Evolutionary conservation across 2,888 invertebrate species (phyloP), one percentile per base, ranked within the genome.

Genomic region (Leucoptera coffeella): DNA sequence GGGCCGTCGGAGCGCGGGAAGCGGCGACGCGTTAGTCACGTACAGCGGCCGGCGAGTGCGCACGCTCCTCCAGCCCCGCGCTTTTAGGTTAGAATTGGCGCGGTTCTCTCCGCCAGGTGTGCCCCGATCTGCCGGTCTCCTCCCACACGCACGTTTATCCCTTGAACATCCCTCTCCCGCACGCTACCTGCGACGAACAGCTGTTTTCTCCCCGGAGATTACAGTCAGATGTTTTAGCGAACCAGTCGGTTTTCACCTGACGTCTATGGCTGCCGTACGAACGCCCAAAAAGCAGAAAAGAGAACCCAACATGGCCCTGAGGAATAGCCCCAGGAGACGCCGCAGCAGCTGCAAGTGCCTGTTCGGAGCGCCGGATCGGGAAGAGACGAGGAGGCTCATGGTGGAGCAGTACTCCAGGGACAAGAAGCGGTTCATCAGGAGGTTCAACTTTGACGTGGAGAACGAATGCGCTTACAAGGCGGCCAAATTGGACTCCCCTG

Each of bases 361-460:
- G 3, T 80, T 80, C 38, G 80, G 80, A 6, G 62, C 65, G 2
- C 73, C 79, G 8, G 74, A 76, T 38, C 48, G 74, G 4, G 71
- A 72, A 14, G 78, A 78, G 28, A 78, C 78, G 4, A 65, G 57
- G 27, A 61, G 73, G 19, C 46, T 80, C 38, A 58, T 79, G 35
- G 71, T 75, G 17, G 77, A 80, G 30, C 75, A 78, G 33, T 64
- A 77, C 30, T 60, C 71, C 20, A 51, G 64, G 30, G 78, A 79
- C 33, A 57, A 75, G 38, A 67, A 72, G 38, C 61, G 75, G 28
- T 77, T 80, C 40, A 67, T 73, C 28, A 61, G 64, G 31, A 56
- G 75, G 38, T 80, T 78, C 47, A 78, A 78, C 38, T 72, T 79
- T 28, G 77, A 79, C 38, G 52, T 75, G 14, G 65, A 71, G 29